These are phyloP conservation scores for Nesometra sesokonis DNA, from an alignment of 35 echinoderm and acorn worm genomes.

Conservation along the genomic window DNA sequence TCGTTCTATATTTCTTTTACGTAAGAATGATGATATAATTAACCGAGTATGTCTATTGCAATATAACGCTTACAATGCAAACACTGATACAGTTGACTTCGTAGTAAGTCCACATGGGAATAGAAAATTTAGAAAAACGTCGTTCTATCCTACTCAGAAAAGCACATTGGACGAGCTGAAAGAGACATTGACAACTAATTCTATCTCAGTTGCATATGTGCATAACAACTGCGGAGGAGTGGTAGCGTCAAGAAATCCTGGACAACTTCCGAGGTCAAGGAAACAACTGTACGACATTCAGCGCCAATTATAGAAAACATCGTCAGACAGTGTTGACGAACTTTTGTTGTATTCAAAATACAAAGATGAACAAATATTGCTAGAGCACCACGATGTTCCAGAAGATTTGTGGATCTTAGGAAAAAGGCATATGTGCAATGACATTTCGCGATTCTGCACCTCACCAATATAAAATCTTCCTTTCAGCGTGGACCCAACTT, in stretches of 20 bases:
- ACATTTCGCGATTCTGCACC: background rate
- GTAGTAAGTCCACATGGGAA: no score
- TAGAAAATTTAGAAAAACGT: background rate
- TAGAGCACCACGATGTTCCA: conserved; percentile 9
- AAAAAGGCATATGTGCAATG: background rate
- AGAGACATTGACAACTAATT: background rate
- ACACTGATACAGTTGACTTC: no score
- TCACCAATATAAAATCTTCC: background rate
- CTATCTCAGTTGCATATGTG: background rate
- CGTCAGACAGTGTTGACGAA: conserved; percentile 4
- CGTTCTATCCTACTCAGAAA: conserved; percentile 16
- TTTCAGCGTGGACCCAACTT: conserved; percentile 23
- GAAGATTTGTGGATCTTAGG: conserved; percentile 19
- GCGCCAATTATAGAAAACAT: background rate
- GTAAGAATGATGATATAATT: no score
- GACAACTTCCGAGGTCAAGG: background rate
- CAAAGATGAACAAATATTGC: conserved; percentile 3
- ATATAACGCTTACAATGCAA: no score
- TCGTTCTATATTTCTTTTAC: no score
- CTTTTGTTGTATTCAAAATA: conserved; percentile 9
- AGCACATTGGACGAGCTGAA: background rate
- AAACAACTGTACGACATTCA: conserved; percentile 1
- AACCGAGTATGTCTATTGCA: no score
- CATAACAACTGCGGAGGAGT: background rate
- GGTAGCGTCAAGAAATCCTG: background rate